A percentile compares a stretch with the other conserved stretches of the same genome.
Evolutionary conservation across 2,797 vertebrate genomes (phyloP).

Genomic region (Enteromius paludinosus): DNA sequence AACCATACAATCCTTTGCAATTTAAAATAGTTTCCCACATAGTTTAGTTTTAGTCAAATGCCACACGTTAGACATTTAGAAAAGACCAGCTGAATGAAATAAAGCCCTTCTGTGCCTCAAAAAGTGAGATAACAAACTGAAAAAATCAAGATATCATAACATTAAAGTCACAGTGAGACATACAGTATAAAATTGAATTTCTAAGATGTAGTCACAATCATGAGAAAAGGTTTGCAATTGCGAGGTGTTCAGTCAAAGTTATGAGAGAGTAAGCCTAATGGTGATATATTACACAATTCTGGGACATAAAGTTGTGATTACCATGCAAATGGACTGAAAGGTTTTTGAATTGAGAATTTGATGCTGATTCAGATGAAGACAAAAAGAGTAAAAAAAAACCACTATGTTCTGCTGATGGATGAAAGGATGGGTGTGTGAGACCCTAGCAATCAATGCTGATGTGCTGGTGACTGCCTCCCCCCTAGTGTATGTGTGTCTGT

Average conservation of each 20-base stretch:
- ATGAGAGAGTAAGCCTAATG: not conserved
- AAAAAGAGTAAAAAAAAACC: constrained; percentile 25
- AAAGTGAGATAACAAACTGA: not conserved
- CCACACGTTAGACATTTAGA: not conserved
- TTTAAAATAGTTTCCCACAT: not conserved
- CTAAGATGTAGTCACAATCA: not conserved
- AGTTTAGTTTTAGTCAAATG: not conserved
- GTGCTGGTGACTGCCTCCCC: constrained; percentile 63
- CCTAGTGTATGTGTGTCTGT: constrained; percentile 54
- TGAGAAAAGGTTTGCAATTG: not conserved
- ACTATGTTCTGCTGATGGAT: constrained; percentile 44
- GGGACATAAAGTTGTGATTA: not conserved
- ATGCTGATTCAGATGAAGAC: constrained; percentile 26
- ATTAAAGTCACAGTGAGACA: not conserved
- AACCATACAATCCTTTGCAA: not conserved
- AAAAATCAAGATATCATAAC: not conserved
- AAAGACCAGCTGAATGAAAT: not conserved
- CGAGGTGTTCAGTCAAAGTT: no score
- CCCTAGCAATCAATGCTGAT: constrained; percentile 56
- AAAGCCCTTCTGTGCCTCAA: not conserved
- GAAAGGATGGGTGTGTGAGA: constrained; percentile 47
- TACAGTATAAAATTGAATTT: not conserved
- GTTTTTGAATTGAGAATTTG: not conserved
- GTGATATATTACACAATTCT: not conserved
- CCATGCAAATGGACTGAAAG: not conserved